phyloP scores from a whole-genome alignment of 2,888 invertebrate genomes.

The Taphrorychus bicolor region DNA sequence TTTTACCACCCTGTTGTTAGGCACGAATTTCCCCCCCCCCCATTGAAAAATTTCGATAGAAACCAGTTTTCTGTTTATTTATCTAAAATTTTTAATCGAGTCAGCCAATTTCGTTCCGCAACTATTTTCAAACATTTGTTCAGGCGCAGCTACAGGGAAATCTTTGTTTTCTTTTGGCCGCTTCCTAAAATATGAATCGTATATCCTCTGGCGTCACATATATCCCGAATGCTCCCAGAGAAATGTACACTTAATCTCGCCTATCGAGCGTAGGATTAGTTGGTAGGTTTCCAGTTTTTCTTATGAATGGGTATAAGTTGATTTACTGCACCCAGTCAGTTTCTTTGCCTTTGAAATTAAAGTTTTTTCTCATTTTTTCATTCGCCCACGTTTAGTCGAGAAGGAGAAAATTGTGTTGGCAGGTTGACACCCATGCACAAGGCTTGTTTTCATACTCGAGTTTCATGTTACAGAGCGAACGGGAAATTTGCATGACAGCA shows the following conservation, averaged over 20 bases:
- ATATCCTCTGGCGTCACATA: conserved; percentile 4
- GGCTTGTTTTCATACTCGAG: not conserved
- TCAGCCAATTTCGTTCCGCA: not conserved
- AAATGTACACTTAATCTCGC: not conserved
- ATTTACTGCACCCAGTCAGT: too few relatives aligned
- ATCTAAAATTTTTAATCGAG: not conserved
- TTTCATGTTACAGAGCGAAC: not conserved
- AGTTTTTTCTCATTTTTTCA: not conserved
- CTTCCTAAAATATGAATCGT: conserved; percentile 1
- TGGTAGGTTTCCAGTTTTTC: conserved; percentile 5
- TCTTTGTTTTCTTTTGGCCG: conserved; percentile 1
- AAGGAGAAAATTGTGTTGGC: too few relatives aligned
- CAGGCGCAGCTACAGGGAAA: not conserved
- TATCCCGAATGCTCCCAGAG: not conserved
- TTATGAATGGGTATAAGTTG: conserved; percentile 1
- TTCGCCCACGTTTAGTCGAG: not conserved
- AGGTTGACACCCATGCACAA: not conserved
- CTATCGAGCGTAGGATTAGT: conserved; percentile 1
- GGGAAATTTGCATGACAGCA: not conserved
- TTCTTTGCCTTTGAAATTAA: not conserved
- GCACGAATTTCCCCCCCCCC: not conserved
- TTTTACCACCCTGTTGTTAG: not conserved
- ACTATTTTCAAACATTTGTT: not conserved
- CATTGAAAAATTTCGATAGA: too few relatives aligned
- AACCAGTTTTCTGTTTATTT: not conserved